Percentiles rank a stretch among this genome's conserved stretches.
These are phyloP conservation scores for Reticulitermes lucifugus DNA, from an alignment of 2,888 invertebrate genomes.

Conservation along the genomic window DNA sequence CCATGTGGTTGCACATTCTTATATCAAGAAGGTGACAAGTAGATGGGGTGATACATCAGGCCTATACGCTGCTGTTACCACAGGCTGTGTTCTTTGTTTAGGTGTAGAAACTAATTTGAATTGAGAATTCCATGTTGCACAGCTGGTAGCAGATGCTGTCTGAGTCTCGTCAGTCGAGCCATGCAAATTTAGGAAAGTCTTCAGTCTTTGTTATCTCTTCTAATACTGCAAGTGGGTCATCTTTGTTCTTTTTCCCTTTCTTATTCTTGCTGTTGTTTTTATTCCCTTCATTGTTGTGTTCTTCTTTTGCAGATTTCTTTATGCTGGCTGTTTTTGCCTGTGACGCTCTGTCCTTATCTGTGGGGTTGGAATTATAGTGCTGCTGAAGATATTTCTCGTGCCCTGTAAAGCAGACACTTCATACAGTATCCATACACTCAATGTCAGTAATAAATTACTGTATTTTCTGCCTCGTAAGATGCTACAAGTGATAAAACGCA, in stretches of 20 bases:
- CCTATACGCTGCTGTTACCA: no score
- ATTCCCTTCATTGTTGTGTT: not conserved
- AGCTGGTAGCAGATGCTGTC: not conserved
- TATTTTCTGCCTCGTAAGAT: no score
- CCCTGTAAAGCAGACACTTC: constrained; percentile 55
- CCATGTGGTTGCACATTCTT: no score
- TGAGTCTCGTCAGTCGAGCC: constrained; percentile 56
- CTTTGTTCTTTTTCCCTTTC: constrained; percentile 9
- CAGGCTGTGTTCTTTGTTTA: no score
- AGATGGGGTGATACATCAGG: no score
- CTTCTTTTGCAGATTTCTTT: constrained; percentile 1
- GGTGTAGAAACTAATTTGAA: no score
- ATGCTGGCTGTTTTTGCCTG: not conserved
- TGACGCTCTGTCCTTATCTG: not conserved
- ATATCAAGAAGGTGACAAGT: no score
- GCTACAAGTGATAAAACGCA: no score
- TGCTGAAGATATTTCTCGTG: constrained; percentile 60
- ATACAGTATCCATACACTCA: no score
- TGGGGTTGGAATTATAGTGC: constrained; percentile 49
- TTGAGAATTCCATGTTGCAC: no score
- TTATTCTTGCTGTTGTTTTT: not conserved
- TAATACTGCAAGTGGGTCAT: not conserved
- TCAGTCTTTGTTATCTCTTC: constrained; percentile 25
- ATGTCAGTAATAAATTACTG: no score
- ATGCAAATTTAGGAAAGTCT: constrained; percentile 54